Evolutionary conservation across 1,140 invertebrate species (phyloP).

Genomic region (Atopsyche davidsoni): DNA sequence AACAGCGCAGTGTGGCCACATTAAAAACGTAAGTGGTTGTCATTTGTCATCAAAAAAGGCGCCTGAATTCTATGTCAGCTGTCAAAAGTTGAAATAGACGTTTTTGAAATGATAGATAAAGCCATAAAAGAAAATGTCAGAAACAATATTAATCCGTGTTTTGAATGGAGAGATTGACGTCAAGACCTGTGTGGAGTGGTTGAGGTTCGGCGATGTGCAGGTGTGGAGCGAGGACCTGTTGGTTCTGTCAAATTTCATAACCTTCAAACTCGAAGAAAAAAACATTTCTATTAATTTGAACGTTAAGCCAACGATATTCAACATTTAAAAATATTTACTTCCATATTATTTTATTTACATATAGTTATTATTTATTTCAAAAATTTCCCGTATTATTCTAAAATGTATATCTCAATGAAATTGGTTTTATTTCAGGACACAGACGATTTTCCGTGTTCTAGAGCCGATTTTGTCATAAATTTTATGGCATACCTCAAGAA

Average conservation of each 20-base stretch:
- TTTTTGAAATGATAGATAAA: background rate
- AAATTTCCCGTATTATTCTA: background rate
- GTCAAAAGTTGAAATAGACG: too few species aligned
- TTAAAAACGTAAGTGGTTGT: too few species aligned
- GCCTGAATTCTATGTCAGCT: too few species aligned
- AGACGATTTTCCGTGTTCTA: constrained; percentile 12
- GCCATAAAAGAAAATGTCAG: constrained; percentile 8
- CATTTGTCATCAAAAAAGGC: too few species aligned
- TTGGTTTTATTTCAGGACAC: constrained; percentile 14
- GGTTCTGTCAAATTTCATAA: background rate
- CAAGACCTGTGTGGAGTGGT: constrained; percentile 5
- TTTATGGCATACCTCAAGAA: constrained; percentile 17
- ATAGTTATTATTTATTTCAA: background rate
- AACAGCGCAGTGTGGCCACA: too few species aligned
- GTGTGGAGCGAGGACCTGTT: background rate
- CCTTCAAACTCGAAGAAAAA: background rate
- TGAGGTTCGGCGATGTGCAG: constrained; percentile 1
- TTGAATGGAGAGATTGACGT: constrained; percentile 9
- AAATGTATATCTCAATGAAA: background rate
- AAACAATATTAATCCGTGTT: constrained; percentile 9
- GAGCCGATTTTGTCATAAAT: constrained; percentile 19
- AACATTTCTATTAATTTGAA: too few species aligned
- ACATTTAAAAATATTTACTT: background rate
- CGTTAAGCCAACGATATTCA: too few species aligned
- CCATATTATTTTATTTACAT: background rate